Evolutionary conservation across 2,888 invertebrate species (phyloP).

Genomic region (Graphium colonna): DNA sequence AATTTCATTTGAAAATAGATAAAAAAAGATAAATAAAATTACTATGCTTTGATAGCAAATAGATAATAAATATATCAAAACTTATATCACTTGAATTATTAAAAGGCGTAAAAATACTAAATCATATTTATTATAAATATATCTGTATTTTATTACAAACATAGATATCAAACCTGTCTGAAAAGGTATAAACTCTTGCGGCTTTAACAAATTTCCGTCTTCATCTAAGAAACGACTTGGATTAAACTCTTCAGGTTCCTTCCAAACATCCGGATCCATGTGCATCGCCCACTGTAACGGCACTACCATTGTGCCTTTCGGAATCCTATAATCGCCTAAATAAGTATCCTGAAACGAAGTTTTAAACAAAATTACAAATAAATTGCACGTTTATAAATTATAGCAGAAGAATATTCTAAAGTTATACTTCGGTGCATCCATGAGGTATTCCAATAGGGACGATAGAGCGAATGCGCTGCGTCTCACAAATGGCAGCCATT

Average conservation of each 20-base stretch:
- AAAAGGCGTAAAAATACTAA: too few species aligned
- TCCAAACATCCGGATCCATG: conserved; percentile 84
- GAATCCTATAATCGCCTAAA: conserved; percentile 82
- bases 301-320: conserved; percentile 86
- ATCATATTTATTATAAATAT: too few species aligned
- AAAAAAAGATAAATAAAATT: too few species aligned
- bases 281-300: conserved; percentile 91
- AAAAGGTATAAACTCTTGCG: conserved; percentile 88
- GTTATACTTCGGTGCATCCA: conserved; percentile 77
- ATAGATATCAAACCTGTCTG: conserved; percentile 83
- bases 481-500: conserved; percentile 89
- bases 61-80: too few species aligned
- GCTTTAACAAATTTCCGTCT: conserved; percentile 81
- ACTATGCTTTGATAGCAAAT: too few species aligned
- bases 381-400: not conserved
- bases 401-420: not conserved
- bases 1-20: not conserved
- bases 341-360: conserved; percentile 67
- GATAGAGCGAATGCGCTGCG: conserved; percentile 88
- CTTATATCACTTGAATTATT: too few species aligned
- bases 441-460: conserved; percentile 93
- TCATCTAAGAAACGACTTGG: conserved; percentile 85
- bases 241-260: conserved; percentile 83
- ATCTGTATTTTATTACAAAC: not conserved
- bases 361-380: not conserved